These are phyloP conservation scores for Drosophila neotestacea DNA, from an alignment of 2,888 invertebrate genomes.

Conservation along the genomic window DNA sequence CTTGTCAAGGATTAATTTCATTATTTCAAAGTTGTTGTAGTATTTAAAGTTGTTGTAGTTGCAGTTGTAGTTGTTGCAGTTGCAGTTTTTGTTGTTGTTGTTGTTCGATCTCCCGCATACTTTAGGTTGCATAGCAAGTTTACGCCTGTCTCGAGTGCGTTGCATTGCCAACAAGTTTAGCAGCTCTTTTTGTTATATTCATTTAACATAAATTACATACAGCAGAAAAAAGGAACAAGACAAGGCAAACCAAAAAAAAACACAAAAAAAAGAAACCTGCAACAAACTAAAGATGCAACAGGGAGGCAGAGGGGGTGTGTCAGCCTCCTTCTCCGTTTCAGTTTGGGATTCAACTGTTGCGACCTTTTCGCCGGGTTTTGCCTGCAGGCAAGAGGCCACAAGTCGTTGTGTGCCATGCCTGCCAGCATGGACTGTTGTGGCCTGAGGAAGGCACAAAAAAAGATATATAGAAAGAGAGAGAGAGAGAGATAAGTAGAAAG, in stretches of 20 bases:
- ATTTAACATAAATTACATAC: slow-evolving; percentile 83
- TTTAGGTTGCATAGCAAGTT: slow-evolving; percentile 69
- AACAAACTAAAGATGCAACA: slow-evolving; percentile 1
- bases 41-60: slow-evolving; percentile 22
- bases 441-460: slow-evolving; percentile 11
- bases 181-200: slow-evolving; percentile 79
- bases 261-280: slow-evolving; percentile 33
- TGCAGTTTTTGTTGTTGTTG: slow-evolving; percentile 15
- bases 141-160: slow-evolving; percentile 71
- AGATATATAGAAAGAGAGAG: slow-evolving; percentile 6
- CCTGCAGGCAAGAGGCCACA: slow-evolving; percentile 53
- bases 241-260: not conserved
- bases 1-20: slow-evolving; percentile 85
- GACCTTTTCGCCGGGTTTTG: slow-evolving; percentile 56
- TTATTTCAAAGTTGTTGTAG: slow-evolving; percentile 72
- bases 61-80: slow-evolving; percentile 28
- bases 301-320: not conserved
- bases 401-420: slow-evolving; percentile 43
- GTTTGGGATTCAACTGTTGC: slow-evolving; percentile 34
- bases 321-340: slow-evolving; percentile 1
- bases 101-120: slow-evolving; percentile 81
- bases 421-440: slow-evolving; percentile 29
- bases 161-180: slow-evolving; percentile 74
- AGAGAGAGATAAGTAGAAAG: not conserved
- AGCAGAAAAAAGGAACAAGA: slow-evolving; percentile 12